Evolutionary conservation across 2,113 vertebrate species (phyloP).

Genomic region (Tauraco erythrolophus): DNA sequence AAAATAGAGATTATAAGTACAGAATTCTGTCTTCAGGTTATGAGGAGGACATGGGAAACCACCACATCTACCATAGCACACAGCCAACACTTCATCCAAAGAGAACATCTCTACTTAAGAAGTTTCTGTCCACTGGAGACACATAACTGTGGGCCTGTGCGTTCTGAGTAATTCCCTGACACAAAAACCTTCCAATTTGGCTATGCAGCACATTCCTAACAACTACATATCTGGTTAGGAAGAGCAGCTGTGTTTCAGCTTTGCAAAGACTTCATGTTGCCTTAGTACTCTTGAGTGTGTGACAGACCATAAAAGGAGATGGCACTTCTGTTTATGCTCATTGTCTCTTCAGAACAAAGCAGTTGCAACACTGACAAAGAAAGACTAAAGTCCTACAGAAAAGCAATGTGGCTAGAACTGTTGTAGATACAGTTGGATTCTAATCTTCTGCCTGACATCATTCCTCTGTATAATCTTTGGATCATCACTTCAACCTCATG

Average conservation of each 20-base stretch:
- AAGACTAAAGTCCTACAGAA: neutral
- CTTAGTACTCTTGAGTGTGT: neutral
- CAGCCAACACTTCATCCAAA: neutral
- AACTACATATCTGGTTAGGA: neutral
- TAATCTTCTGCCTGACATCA: neutral
- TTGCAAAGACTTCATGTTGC: neutral
- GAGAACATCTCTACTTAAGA: neutral
- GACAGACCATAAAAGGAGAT: neutral
- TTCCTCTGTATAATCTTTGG: neutral
- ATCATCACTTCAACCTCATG: neutral
- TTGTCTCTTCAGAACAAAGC: neutral
- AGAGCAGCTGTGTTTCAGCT: neutral
- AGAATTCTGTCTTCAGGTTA: neutral
- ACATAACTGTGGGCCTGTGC: neutral
- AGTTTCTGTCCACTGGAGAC: neutral
- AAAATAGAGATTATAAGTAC: neutral
- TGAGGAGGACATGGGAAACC: neutral
- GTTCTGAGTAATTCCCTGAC: neutral
- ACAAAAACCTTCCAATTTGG: neutral
- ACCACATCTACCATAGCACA: neutral
- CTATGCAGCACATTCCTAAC: neutral
- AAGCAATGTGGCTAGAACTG: neutral
- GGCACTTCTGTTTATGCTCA: neutral
- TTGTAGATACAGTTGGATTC: neutral
- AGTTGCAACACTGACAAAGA: neutral